A percentile compares a stretch with the other conserved stretches of the same genome.
Evolutionary conservation across 2,113 vertebrate species (phyloP).

Genomic region (Noturus placidus): DNA sequence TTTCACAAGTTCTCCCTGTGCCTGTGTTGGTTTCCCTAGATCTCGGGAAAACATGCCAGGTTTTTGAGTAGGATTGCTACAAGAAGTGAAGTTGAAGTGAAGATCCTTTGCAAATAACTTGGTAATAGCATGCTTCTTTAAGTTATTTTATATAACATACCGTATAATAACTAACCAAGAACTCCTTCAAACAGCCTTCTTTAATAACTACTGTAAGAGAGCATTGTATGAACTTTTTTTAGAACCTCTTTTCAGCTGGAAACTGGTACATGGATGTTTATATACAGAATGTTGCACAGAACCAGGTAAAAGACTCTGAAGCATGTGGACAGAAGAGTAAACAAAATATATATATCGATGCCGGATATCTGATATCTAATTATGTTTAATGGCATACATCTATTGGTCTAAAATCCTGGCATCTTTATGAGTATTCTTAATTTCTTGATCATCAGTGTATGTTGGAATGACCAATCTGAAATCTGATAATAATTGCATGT

Average conservation of each 20-base stretch:
- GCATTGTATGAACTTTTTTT: too few species aligned
- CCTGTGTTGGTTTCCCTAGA: neutral
- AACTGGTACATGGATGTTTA: neutral
- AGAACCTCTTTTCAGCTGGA: neutral
- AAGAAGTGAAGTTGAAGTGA: neutral
- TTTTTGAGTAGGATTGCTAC: neutral
- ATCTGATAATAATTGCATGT: neutral
- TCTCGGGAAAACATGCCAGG: neutral
- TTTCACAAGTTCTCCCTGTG: too few species aligned
- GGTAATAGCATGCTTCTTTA: too few species aligned
- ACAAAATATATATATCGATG: neutral
- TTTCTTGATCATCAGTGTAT: neutral
- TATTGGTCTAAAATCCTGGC: neutral
- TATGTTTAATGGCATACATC: neutral
- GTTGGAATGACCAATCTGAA: neutral
- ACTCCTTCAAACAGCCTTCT: too few species aligned
- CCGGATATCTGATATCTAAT: neutral
- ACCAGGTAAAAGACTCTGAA: neutral
- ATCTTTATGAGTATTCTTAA: neutral
- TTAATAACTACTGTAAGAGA: too few species aligned
- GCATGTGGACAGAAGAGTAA: neutral
- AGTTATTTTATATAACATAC: too few species aligned
- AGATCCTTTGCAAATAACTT: too few species aligned
- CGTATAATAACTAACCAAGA: too few species aligned
- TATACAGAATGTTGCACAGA: neutral